A percentile compares a stretch with the other conserved stretches of the same genome.
Conservation (phyloP, 2,888 invertebrate genomes). For the Alcis repandata region DNA sequence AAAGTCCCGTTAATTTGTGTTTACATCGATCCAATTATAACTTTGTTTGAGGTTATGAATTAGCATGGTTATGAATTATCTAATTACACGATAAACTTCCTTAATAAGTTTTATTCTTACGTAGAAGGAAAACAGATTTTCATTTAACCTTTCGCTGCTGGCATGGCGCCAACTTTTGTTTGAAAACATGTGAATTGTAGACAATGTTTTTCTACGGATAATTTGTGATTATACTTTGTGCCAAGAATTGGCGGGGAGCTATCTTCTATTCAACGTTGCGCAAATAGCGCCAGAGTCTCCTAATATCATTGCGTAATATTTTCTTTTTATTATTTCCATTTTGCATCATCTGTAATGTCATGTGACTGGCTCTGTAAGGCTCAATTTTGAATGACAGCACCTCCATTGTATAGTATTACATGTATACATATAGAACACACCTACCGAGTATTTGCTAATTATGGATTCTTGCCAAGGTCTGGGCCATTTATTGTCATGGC, state of each 20-base stretch:
- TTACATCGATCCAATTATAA: constrained; percentile 7
- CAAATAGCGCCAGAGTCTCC: constrained; percentile 57
- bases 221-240: constrained; percentile 57
- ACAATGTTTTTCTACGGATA: constrained; percentile 73
- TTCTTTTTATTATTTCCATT: constrained; percentile 41
- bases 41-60: constrained; percentile 54
- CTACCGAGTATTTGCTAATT: constrained; percentile 66
- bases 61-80: constrained; percentile 23
- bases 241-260: constrained; percentile 63
- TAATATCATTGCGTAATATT: constrained; percentile 64
- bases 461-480: constrained; percentile 84
- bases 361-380: constrained; percentile 51
- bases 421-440: constrained; percentile 50
- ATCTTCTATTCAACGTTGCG: constrained; percentile 58
- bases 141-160: constrained; percentile 61
- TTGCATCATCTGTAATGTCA: constrained; percentile 49
- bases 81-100: constrained; percentile 14
- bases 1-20: constrained; percentile 1
- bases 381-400: constrained; percentile 26
- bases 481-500: constrained; percentile 72
- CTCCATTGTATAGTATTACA: constrained; percentile 9
- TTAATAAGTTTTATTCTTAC: constrained; percentile 15
- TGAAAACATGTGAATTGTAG: constrained; percentile 73
- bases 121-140: constrained; percentile 54
- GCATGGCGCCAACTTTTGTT: constrained; percentile 73